Conservation (phyloP, 2,888 invertebrate species). For the Entomobrya multifasciata region DNA sequence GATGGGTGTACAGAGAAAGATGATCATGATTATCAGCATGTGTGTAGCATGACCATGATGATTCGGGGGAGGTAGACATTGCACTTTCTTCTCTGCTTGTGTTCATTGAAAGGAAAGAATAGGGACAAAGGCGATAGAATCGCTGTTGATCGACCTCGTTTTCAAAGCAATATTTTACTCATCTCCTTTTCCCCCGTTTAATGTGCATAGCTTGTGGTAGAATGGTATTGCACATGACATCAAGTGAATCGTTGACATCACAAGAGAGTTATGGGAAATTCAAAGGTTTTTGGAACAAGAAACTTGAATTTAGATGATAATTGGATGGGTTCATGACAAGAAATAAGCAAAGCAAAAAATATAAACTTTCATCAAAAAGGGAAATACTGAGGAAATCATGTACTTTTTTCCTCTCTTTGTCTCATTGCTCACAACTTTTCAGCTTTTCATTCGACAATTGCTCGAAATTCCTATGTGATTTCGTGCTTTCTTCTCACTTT, state of each 20-base stretch:
- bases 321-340: slow-evolving; percentile 51
- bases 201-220: neutral
- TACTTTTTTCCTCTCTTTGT: slow-evolving; percentile 17
- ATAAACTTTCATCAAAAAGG: slow-evolving; percentile 1
- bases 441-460: slow-evolving; percentile 33
- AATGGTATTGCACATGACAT: slow-evolving; percentile 30
- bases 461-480: slow-evolving; percentile 33
- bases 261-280: too few relatives aligned
- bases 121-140: slow-evolving; percentile 63
- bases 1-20: slow-evolving; percentile 70
- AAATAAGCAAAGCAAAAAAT: slow-evolving; percentile 43
- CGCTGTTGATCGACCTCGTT: slow-evolving; percentile 73
- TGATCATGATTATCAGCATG: slow-evolving; percentile 43
- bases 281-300: too few relatives aligned
- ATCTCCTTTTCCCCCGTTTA: slow-evolving; percentile 14
- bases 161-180: slow-evolving; percentile 67
- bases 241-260: slow-evolving; percentile 27
- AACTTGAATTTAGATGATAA: slow-evolving; percentile 38
- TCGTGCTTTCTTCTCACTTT: slow-evolving; percentile 15
- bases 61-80: slow-evolving; percentile 34
- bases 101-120: slow-evolving; percentile 4
- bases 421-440: neutral
- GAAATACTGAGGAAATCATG: slow-evolving; percentile 46
- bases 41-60: slow-evolving; percentile 60
- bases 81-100: slow-evolving; percentile 29